Conservation (phyloP, 2,797 vertebrate species). For the Gadopsis marmoratus region DNA sequence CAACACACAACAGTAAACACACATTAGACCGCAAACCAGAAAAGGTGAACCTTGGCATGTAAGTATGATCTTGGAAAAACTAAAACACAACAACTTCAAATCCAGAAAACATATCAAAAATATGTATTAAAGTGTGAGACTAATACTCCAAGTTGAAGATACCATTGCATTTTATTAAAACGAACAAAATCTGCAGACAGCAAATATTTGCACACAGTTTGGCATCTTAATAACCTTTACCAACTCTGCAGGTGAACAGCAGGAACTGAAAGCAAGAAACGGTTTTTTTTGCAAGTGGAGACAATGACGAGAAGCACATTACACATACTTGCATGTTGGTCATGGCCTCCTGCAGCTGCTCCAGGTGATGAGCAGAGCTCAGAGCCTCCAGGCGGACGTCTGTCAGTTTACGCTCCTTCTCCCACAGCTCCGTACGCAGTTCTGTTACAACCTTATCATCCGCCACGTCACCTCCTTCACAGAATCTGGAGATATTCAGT, state of each 20-base stretch:
- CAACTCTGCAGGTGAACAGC: neutral
- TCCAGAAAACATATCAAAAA: neutral
- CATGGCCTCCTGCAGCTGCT: constrained; percentile 98
- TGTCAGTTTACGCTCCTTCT: constrained; percentile 97
- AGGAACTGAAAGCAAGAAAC: neutral
- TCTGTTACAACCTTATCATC: constrained; percentile 95
- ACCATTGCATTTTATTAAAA: neutral
- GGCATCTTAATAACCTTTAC: neutral
- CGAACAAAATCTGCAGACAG: neutral
- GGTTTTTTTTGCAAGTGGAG: neutral
- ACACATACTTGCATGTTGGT: constrained; percentile 93
- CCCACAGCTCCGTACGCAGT: constrained; percentile 95
- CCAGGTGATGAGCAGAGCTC: constrained; percentile 96
- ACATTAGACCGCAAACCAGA: neutral
- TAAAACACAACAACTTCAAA: neutral
- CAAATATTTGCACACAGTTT: neutral
- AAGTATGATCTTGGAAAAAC: neutral
- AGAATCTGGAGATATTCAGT: constrained; percentile 79
- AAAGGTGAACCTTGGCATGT: neutral
- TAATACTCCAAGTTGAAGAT: neutral
- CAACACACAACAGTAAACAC: neutral
- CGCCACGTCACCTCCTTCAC: constrained; percentile 78
- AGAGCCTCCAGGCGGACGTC: constrained; percentile 97
- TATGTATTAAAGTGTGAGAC: neutral
- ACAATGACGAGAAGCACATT: no score